These are phyloP conservation scores for Australoheros scitulus DNA, from an alignment of 2,113 vertebrate genomes.

Conservation along the genomic window DNA sequence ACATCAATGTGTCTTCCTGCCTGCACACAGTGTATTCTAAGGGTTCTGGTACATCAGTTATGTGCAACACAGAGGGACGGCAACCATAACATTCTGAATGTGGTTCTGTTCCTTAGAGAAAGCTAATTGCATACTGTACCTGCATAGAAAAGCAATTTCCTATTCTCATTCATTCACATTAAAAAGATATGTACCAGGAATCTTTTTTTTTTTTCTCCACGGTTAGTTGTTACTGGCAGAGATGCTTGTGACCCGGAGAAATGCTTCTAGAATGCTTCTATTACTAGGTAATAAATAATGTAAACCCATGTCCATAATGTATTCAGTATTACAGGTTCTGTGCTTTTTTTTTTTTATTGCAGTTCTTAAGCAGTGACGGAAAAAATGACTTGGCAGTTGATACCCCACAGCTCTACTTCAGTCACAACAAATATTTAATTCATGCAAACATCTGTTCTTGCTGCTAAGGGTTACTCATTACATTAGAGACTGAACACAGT, in stretches of 20 bases:
- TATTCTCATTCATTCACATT: slow-evolving; percentile 8
- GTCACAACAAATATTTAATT: slow-evolving; percentile 62
- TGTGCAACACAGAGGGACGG: slow-evolving; percentile 50
- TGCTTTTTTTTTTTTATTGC: slow-evolving; percentile 1
- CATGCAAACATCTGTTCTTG: slow-evolving; percentile 67
- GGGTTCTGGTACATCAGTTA: slow-evolving; percentile 49
- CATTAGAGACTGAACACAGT: slow-evolving; percentile 22
- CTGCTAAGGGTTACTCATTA: slow-evolving; percentile 26
- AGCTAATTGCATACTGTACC: slow-evolving; percentile 38
- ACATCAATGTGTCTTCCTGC: slow-evolving; percentile 37
- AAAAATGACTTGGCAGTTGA: slow-evolving; percentile 11
- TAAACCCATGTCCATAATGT: background rate
- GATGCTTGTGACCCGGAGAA: background rate
- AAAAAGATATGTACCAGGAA: background rate
- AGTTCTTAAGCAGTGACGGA: slow-evolving; percentile 18
- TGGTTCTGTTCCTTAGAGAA: slow-evolving; percentile 34
- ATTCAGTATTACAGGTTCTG: slow-evolving; percentile 13
- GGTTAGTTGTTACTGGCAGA: background rate
- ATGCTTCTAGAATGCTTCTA: background rate
- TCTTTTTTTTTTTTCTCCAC: background rate
- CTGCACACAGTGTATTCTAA: slow-evolving; percentile 22
- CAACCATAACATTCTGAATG: slow-evolving; percentile 8
- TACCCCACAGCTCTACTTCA: slow-evolving; percentile 30
- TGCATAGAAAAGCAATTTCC: slow-evolving; percentile 18
- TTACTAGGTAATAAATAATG: slow-evolving; percentile 23